Conservation (phyloP, 2,797 vertebrate genomes). For the Sitta carolinensis region DNA sequence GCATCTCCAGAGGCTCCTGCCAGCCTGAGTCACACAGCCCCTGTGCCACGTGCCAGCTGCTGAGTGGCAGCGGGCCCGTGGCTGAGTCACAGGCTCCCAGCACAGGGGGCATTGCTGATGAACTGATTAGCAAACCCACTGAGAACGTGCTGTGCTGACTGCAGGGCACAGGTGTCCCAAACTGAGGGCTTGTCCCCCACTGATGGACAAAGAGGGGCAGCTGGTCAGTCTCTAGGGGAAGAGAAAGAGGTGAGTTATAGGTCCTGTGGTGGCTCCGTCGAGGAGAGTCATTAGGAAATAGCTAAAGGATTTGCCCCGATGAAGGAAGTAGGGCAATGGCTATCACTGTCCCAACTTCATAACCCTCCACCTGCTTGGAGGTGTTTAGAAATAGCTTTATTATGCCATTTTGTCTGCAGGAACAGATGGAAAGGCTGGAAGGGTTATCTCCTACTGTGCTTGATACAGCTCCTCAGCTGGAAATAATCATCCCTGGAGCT, state of each 20-base stretch:
- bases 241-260: neutral
- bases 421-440: neutral
- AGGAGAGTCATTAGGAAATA: neutral
- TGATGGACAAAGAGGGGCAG: neutral
- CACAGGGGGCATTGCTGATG: neutral
- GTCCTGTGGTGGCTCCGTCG: neutral
- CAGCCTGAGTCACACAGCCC: conserved; percentile 60
- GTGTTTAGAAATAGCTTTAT: neutral
- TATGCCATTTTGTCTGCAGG: neutral
- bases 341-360: neutral
- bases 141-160: neutral
- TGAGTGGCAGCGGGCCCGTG: neutral
- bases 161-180: neutral
- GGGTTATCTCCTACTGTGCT: neutral
- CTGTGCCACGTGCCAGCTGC: conserved; percentile 54
- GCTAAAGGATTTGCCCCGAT: neutral
- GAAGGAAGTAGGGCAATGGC: neutral
- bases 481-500: neutral
- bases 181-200: neutral
- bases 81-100: neutral
- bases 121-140: neutral
- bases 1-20: conserved; percentile 58
- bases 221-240: neutral
- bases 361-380: neutral
- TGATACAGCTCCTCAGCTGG: neutral